phyloP scores from a whole-genome alignment of 1,140 invertebrate genomes.

The Bathynomus jamesi region DNA sequence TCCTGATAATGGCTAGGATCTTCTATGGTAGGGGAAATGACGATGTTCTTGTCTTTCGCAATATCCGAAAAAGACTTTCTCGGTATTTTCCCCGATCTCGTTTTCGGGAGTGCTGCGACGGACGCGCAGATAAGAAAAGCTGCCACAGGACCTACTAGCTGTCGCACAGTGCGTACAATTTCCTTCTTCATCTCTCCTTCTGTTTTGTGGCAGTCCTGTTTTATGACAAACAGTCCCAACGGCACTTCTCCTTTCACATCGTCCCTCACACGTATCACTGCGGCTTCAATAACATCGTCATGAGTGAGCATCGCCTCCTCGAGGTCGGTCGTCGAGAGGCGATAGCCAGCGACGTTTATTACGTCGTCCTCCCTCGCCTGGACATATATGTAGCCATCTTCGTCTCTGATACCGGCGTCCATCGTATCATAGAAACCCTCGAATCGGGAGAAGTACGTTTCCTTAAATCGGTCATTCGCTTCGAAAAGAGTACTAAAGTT shows the following conservation, averaged over 20 bases:
- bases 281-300: slow-evolving; percentile 73
- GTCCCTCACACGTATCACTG: slow-evolving; percentile 83
- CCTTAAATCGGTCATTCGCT: slow-evolving; percentile 69
- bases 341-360: slow-evolving; percentile 90
- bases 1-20: slow-evolving; percentile 77
- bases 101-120: slow-evolving; percentile 68
- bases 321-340: slow-evolving; percentile 74
- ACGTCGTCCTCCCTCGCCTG: slow-evolving; percentile 86
- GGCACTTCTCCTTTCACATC: slow-evolving; percentile 81
- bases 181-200: too few species aligned
- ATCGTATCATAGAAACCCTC: slow-evolving; percentile 92
- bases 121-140: slow-evolving; percentile 71
- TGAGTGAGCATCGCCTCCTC: slow-evolving; percentile 88
- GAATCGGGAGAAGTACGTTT: slow-evolving; percentile 70
- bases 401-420: slow-evolving; percentile 80
- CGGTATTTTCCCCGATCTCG: slow-evolving; percentile 68
- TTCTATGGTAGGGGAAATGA: too few species aligned
- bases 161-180: too few species aligned
- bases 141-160: too few species aligned
- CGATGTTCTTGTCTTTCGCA: too few species aligned
- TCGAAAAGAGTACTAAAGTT: slow-evolving; percentile 71
- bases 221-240: slow-evolving; percentile 70
- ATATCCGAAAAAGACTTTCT: too few species aligned
- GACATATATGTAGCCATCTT: slow-evolving; percentile 76
- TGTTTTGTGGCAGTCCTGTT: too few species aligned